Evolutionary conservation across 2,888 invertebrate genomes (phyloP).

Genomic region (Caenorhabditis wallacei): DNA sequence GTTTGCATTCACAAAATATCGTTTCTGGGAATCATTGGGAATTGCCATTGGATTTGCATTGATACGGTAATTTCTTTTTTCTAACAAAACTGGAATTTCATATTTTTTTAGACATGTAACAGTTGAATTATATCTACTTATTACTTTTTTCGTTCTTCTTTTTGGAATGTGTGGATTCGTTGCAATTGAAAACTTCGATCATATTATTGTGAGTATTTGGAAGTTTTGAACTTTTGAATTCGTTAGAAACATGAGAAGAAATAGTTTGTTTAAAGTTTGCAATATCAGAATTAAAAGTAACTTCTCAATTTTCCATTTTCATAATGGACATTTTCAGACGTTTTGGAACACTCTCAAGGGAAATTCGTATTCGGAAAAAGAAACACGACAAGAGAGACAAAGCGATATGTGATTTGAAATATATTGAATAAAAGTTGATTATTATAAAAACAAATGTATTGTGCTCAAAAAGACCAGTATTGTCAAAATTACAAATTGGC

Average conservation of each 20-base stretch:
- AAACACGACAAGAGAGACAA: not conserved
- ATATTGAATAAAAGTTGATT: not conserved
- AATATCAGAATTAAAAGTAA: not conserved
- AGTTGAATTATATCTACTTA: constrained; percentile 77
- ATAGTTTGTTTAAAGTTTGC: not conserved
- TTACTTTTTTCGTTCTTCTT: constrained; percentile 77
- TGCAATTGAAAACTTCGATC: constrained; percentile 84
- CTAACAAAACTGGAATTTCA: not conserved
- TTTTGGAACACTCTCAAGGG: constrained; percentile 6
- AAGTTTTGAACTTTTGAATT: constrained; percentile 13
- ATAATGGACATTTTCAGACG: constrained; percentile 1
- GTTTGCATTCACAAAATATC: constrained; percentile 94
- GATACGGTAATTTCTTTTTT: constrained; percentile 86
- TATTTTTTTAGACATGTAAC: constrained; percentile 67
- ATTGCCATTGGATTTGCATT: constrained; percentile 92
- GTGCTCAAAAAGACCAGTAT: not conserved
- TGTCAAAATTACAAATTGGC: not conserved
- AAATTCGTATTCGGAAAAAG: constrained; percentile 2
- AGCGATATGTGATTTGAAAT: not conserved
- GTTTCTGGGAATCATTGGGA: constrained; percentile 93
- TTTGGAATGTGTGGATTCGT: constrained; percentile 89
- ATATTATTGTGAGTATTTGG: constrained; percentile 66
- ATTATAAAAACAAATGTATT: not conserved
- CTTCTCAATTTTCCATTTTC: not conserved
- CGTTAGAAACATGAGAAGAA: not conserved